phyloP scores from a whole-genome alignment of 2,113 vertebrate species.

The Brienomyrus brachyistius region DNA sequence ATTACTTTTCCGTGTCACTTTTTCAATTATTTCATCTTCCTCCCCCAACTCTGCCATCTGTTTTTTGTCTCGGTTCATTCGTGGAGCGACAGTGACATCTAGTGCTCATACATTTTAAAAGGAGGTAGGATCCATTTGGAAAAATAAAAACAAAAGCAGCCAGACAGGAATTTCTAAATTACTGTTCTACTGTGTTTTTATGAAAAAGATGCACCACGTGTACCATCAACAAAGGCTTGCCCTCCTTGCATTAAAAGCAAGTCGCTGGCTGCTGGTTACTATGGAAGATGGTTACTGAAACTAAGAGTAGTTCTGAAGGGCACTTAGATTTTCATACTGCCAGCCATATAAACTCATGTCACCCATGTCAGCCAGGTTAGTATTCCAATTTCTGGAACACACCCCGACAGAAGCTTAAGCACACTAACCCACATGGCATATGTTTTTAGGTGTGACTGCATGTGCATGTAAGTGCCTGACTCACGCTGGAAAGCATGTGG shows the following conservation, averaged over 20 bases:
- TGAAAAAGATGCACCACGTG: background rate
- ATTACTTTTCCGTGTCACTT: constrained; percentile 15
- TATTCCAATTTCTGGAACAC: background rate
- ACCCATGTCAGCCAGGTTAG: background rate
- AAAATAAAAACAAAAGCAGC: background rate
- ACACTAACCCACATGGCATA: background rate
- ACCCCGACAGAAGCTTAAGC: background rate
- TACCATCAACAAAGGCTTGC: background rate
- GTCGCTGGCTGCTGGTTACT: background rate
- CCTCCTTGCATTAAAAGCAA: background rate
- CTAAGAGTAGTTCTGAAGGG: background rate
- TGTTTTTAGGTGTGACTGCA: background rate
- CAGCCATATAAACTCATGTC: background rate
- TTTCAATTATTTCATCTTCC: constrained; percentile 1
- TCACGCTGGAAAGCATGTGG: background rate
- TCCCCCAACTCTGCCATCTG: background rate
- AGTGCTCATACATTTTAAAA: background rate
- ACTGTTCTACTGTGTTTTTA: background rate
- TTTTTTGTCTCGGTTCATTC: background rate
- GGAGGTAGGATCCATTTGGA: background rate
- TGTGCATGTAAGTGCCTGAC: background rate
- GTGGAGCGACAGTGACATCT: constrained; percentile 21
- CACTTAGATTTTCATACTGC: background rate
- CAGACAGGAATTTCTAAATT: background rate
- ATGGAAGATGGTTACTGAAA: background rate